Evolutionary conservation across 2,888 invertebrate species (phyloP).

Genomic region (Tigriopus californicus): DNA sequence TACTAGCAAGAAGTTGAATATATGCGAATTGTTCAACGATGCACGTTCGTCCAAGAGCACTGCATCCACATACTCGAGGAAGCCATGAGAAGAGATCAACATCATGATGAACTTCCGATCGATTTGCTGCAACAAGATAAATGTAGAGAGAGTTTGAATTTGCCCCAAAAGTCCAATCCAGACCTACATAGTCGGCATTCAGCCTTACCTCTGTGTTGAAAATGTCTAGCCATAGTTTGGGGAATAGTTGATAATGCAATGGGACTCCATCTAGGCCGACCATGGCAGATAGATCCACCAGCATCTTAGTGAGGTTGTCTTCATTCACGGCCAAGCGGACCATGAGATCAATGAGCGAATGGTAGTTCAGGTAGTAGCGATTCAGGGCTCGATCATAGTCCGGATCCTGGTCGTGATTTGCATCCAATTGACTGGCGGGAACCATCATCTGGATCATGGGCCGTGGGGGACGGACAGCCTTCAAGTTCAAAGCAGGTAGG

Average conservation of each 20-base stretch:
- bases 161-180: slow-evolving; percentile 1
- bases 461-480: slow-evolving; percentile 46
- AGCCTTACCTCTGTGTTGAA: slow-evolving; percentile 45
- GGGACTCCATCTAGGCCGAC: slow-evolving; percentile 78
- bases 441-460: slow-evolving; percentile 73
- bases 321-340: slow-evolving; percentile 74
- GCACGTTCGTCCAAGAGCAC: slow-evolving; percentile 67
- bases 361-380: slow-evolving; percentile 68
- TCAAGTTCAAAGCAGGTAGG: slow-evolving; percentile 43
- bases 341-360: slow-evolving; percentile 65
- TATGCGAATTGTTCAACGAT: slow-evolving; percentile 60
- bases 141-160: background rate
- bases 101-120: slow-evolving; percentile 62
- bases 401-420: slow-evolving; percentile 35
- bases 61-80: slow-evolving; percentile 77
- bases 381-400: slow-evolving; percentile 36
- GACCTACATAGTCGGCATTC: slow-evolving; percentile 11
- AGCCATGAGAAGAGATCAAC: slow-evolving; percentile 57
- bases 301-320: slow-evolving; percentile 62
- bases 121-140: slow-evolving; percentile 37
- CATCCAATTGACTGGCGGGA: slow-evolving; percentile 51
- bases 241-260: slow-evolving; percentile 67
- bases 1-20: slow-evolving; percentile 67
- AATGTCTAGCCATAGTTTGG: slow-evolving; percentile 78
- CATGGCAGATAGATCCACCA: slow-evolving; percentile 68